These are phyloP conservation scores for Dysdera silvatica DNA, from an alignment of 1,140 invertebrate genomes.

Conservation along the genomic window DNA sequence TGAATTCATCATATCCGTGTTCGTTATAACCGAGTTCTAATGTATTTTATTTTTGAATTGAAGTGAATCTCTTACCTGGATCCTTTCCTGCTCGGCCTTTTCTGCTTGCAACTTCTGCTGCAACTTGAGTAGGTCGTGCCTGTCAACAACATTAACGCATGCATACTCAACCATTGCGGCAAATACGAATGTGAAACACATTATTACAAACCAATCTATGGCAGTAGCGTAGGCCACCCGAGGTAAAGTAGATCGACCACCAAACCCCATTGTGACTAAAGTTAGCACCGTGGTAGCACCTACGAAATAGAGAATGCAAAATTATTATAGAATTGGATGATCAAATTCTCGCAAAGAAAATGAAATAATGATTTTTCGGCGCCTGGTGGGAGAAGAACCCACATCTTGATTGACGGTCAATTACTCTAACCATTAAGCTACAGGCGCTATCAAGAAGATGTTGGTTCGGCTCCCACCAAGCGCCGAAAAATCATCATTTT, in stretches of 20 bases:
- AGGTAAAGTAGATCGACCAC: slow-evolving; percentile 51
- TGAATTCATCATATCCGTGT: too few relatives aligned
- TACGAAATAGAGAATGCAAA: slow-evolving; percentile 31
- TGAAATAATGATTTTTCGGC: too few relatives aligned
- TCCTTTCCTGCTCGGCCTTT: background rate
- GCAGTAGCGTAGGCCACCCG: slow-evolving; percentile 54
- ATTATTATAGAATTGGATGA: too few relatives aligned
- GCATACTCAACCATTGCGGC: slow-evolving; percentile 55
- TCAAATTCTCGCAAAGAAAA: too few relatives aligned
- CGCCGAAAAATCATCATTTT: too few relatives aligned
- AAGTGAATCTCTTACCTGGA: background rate
- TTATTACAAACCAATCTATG: slow-evolving; percentile 54
- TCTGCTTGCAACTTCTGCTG: slow-evolving; percentile 8
- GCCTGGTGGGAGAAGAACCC: too few relatives aligned
- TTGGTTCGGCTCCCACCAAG: too few relatives aligned
- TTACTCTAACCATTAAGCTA: too few relatives aligned
- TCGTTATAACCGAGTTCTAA: too few relatives aligned
- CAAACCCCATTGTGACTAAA: slow-evolving; percentile 54
- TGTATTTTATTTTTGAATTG: background rate
- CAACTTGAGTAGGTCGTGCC: background rate
- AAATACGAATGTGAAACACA: slow-evolving; percentile 55
- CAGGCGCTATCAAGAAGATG: too few relatives aligned
- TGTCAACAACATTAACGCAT: slow-evolving; percentile 55
- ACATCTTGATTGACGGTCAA: too few relatives aligned
- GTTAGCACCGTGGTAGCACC: slow-evolving; percentile 56